Conservation (phyloP, 2,888 invertebrate species). For the Rhorus exstirpatorius region DNA sequence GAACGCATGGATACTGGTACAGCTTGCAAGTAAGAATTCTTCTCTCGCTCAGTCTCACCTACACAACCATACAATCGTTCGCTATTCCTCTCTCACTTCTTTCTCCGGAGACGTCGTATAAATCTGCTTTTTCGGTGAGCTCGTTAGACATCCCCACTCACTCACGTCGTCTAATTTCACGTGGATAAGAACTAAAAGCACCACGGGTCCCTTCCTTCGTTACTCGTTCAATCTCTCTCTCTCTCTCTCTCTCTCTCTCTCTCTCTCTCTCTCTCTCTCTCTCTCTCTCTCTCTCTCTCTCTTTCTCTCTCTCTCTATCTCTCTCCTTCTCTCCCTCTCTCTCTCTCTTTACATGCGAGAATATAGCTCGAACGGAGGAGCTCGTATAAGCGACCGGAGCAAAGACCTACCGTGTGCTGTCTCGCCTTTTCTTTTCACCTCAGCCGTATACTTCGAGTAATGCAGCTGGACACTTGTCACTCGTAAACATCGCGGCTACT, state of each 20-base stretch:
- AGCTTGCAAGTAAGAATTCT: constrained; percentile 39
- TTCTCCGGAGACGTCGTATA: constrained; percentile 63
- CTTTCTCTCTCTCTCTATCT: constrained; percentile 50
- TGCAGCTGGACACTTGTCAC: constrained; percentile 62
- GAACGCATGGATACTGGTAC: constrained; percentile 25
- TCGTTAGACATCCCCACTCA: constrained; percentile 68
- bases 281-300: constrained; percentile 66
- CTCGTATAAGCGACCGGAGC: constrained; percentile 23
- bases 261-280: constrained; percentile 50
- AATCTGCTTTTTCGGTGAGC: constrained; percentile 73
- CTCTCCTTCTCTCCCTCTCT: constrained; percentile 65
- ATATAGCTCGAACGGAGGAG: constrained; percentile 26
- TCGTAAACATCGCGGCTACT: constrained; percentile 56
- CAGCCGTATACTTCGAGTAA: constrained; percentile 17
- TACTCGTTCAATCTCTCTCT: constrained; percentile 59
- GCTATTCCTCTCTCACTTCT: constrained; percentile 26
- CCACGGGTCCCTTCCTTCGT: constrained; percentile 65
- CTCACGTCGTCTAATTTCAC: constrained; percentile 65
- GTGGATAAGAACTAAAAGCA: constrained; percentile 61
- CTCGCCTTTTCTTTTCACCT: constrained; percentile 10
- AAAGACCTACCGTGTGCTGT: constrained; percentile 26
- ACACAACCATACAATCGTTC: constrained; percentile 40
- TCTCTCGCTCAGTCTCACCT: constrained; percentile 60
- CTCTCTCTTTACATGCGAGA: constrained; percentile 34
- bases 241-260: constrained; percentile 65